Evolutionary conservation across 2,888 invertebrate genomes (phyloP), one percentile per base, ranked within the genome.

Genomic region (Oscheius onirici): DNA sequence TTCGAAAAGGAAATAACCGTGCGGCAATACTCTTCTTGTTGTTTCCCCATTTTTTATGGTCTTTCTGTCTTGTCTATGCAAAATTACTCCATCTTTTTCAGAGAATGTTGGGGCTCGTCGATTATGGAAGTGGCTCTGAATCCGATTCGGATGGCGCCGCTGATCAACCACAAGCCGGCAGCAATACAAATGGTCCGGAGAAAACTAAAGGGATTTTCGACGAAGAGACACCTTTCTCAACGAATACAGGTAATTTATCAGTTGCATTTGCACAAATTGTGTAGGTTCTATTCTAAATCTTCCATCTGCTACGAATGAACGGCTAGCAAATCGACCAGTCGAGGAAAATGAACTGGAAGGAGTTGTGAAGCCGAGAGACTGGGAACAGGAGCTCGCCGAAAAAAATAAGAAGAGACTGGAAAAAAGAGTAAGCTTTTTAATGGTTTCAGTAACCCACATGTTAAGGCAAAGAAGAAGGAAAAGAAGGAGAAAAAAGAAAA

Each of bases 311-410:
- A 17, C 41, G 11, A 24, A 28, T 26, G 26, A 11, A 24, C 0
- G 1, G 26, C 6, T 15, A 10, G 13, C 2, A 24, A 44, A 26
- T 26, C 26, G n/a, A 3, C 55, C 17, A 13, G 54, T 61, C 10
- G 73, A 66, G 40, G 80, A 81, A 63, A 78, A 74, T n/a, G 80
- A 73, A 15, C 65, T 82, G 6, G 82, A 82, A 61, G 82, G 81
- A 13, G 72, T 76, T 10, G 80, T 80, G 20, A 78, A 82, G 44
- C 77, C 77, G 15, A 80, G 79, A 69, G 75, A 79, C 3, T 83
- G 83, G 83, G 83, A 83, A 46, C 71, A 73, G 43, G 70, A 80
- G 43, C 22, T 81, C 24, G 81, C 81, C 2, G 76, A 80, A 43
- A 75, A 80, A 52, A 55, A 54, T 17, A 69, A 44, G 43, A 66